These are phyloP conservation scores for Lycaon pictus DNA, from an alignment of 2,113 vertebrate species.

Conservation along the genomic window DNA sequence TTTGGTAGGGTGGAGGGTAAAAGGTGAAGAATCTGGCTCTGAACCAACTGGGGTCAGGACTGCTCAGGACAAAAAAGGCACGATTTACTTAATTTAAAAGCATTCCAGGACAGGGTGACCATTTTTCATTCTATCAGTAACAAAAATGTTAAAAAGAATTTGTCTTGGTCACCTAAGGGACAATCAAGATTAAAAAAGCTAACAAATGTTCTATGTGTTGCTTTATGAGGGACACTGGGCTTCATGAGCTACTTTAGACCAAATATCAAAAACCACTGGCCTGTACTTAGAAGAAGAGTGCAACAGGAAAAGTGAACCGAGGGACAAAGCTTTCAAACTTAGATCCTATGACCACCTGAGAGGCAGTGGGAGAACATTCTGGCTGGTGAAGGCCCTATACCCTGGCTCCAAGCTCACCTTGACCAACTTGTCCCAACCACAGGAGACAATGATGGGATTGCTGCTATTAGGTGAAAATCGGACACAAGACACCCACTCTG, in stretches of 20 bases:
- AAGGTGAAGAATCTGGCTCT: not conserved
- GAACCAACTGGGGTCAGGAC: not conserved
- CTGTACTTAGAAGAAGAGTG: not conserved
- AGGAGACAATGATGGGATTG: constrained; percentile 99
- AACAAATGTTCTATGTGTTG: not conserved
- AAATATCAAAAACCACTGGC: not conserved
- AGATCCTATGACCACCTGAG: not conserved
- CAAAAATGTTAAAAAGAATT: not conserved
- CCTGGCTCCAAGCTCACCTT: constrained; percentile 89
- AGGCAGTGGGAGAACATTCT: not conserved
- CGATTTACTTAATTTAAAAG: not conserved
- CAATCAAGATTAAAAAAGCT: not conserved
- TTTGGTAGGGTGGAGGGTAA: not conserved
- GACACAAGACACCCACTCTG: constrained; percentile 97
- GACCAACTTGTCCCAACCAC: constrained; percentile 98
- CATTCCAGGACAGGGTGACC: not conserved
- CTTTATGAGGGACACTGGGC: not conserved
- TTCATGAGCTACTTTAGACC: not conserved
- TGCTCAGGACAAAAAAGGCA: not conserved
- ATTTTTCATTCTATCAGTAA: not conserved
- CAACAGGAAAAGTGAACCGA: not conserved
- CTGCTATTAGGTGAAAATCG: constrained; percentile 98
- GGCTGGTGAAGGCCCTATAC: not conserved
- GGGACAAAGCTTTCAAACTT: not conserved
- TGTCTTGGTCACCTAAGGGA: not conserved